phyloP scores from a whole-genome alignment of 2,113 vertebrate genomes.

The Furnarius figulus region DNA sequence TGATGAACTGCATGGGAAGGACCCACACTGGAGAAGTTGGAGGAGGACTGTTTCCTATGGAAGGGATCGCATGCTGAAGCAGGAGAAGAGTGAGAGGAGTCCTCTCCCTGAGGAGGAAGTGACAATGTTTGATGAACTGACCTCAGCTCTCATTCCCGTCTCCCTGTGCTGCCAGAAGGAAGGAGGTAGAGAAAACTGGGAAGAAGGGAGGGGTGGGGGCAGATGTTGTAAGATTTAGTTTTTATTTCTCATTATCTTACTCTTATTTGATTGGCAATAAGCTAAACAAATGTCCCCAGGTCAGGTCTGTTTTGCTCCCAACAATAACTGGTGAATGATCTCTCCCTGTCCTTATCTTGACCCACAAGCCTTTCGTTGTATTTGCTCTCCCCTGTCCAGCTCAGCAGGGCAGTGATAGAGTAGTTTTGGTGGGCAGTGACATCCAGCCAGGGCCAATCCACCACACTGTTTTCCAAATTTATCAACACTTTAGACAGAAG shows the following conservation, averaged over 20 bases:
- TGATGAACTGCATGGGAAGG: not conserved
- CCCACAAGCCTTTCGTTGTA: rapidly evolving
- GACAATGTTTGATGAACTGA: not conserved
- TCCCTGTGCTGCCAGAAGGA: not conserved
- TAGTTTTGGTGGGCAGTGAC: not conserved
- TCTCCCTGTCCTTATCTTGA: not conserved
- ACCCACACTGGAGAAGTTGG: not conserved
- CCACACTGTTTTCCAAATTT: not conserved
- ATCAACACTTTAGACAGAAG: not conserved
- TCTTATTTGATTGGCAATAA: not conserved
- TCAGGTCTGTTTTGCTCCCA: rapidly evolving
- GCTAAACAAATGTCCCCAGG: not conserved
- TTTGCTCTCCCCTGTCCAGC: not conserved
- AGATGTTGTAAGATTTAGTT: not conserved
- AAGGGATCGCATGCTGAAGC: not conserved
- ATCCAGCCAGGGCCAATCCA: not conserved
- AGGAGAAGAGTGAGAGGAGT: not conserved
- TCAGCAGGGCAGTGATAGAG: not conserved
- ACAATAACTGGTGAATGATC: not conserved
- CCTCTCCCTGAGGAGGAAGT: not conserved
- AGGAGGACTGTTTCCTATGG: not conserved
- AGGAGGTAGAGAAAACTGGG: not conserved
- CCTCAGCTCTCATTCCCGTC: not conserved
- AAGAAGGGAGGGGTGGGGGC: not conserved
- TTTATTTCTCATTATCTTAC: not conserved